These are phyloP conservation scores for Neomorphus geoffroyi DNA, from an alignment of 2,797 vertebrate genomes.

Conservation along the genomic window DNA sequence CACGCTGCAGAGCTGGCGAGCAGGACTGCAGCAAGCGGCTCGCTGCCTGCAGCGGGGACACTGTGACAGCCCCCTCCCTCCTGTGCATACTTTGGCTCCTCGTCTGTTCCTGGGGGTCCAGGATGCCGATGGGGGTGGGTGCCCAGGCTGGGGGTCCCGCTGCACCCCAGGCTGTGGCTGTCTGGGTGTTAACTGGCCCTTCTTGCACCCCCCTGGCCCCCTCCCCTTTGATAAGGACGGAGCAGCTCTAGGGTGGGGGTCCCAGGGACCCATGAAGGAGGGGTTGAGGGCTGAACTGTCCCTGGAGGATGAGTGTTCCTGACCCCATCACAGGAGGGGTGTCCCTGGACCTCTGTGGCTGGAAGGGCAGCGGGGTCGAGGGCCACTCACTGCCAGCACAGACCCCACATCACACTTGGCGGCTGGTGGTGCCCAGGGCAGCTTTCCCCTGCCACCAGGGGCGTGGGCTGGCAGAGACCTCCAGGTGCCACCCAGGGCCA, in stretches of 20 bases:
- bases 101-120: not conserved
- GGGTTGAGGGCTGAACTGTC: not conserved
- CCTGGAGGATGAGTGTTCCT: not conserved
- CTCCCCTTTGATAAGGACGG: not conserved
- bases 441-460: not conserved
- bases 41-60: not conserved
- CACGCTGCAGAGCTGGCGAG: slow-evolving; percentile 61
- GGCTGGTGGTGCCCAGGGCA: rapidly evolving
- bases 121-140: not conserved
- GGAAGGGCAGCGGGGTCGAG: rapidly evolving
- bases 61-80: slow-evolving; percentile 6
- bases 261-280: not conserved
- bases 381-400: not conserved
- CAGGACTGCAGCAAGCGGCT: slow-evolving; percentile 62
- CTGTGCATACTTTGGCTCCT: not conserved
- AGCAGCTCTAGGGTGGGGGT: not conserved
- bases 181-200: rapidly evolving
- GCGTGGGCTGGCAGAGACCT: not conserved
- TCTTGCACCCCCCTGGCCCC: rapidly evolving
- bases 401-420: not conserved
- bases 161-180: rapidly evolving
- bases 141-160: not conserved
- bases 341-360: not conserved
- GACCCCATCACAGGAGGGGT: rapidly evolving
- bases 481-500: not conserved